phyloP scores from a whole-genome alignment of 37 sponge, comb jelly and placozoan species.

The Haliclona indistincta region DNA sequence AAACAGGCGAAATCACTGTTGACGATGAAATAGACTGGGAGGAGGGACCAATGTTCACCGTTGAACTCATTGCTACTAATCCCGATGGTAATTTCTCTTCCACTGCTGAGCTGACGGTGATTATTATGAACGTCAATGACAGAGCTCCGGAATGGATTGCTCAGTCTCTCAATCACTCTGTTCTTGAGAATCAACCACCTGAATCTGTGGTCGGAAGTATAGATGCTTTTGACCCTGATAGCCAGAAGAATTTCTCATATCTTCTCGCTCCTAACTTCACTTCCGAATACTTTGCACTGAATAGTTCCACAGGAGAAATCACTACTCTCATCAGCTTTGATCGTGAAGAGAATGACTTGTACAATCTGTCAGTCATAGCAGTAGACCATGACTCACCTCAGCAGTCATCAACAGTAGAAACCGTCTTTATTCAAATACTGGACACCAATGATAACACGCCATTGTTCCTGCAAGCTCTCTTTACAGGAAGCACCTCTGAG shows the following conservation, averaged over 20 bases:
- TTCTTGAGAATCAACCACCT: conserved; percentile 42
- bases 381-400: conserved; percentile 50
- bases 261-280: conserved; percentile 37
- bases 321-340: conserved; percentile 38
- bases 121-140: conserved; percentile 66
- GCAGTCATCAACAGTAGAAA: conserved; percentile 32
- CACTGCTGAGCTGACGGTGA: conserved; percentile 26
- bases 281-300: conserved; percentile 37
- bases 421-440: conserved; percentile 30
- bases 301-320: conserved; percentile 39
- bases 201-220: conserved; percentile 40
- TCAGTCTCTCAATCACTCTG: conserved; percentile 26
- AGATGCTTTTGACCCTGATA: conserved; percentile 46
- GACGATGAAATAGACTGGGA: conserved; percentile 59
- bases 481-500: conserved; percentile 39
- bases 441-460: conserved; percentile 72
- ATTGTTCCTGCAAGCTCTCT: conserved; percentile 28
- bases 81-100: conserved; percentile 30
- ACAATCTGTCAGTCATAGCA: conserved; percentile 52
- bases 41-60: conserved; percentile 14
- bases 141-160: conserved; percentile 49
- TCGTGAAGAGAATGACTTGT: conserved; percentile 37
- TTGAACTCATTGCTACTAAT: conserved; percentile 48
- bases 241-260: conserved; percentile 62
- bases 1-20: conserved; percentile 40